Evolutionary conservation across 2,113 vertebrate species (phyloP).

Genomic region (Semnopithecus entellus): DNA sequence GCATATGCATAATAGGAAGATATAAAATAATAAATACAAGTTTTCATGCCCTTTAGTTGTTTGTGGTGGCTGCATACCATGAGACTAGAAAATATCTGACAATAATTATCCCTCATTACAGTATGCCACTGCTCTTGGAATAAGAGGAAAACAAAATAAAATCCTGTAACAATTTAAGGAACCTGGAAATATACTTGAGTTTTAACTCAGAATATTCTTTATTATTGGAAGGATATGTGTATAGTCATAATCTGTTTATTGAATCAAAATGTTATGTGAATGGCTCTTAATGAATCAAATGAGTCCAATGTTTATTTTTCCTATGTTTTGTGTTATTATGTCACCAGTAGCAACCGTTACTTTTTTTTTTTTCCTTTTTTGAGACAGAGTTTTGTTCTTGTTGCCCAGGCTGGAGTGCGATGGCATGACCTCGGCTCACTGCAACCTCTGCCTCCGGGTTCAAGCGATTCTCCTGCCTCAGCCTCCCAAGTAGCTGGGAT

Average conservation of each 20-base stretch:
- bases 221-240: neutral
- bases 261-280: neutral
- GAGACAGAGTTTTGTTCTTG: too few relatives aligned
- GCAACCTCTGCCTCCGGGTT: too few relatives aligned
- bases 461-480: too few relatives aligned
- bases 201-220: neutral
- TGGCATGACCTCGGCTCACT: too few relatives aligned
- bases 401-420: too few relatives aligned
- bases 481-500: too few relatives aligned
- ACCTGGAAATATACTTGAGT: neutral
- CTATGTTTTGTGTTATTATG: neutral
- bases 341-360: neutral
- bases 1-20: neutral
- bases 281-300: neutral
- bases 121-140: neutral
- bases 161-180: neutral
- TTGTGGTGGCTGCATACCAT: neutral
- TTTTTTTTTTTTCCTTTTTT: too few relatives aligned
- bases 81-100: neutral
- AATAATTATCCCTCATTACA: neutral
- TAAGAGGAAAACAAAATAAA: neutral
- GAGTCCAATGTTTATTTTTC: neutral
- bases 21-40: rapidly evolving
- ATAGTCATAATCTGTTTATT: neutral
- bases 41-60: neutral